Percentiles rank a stretch among this genome's conserved stretches.
Conservation (phyloP, 23 tunicate species). For the Halocynthia aurantium region DNA sequence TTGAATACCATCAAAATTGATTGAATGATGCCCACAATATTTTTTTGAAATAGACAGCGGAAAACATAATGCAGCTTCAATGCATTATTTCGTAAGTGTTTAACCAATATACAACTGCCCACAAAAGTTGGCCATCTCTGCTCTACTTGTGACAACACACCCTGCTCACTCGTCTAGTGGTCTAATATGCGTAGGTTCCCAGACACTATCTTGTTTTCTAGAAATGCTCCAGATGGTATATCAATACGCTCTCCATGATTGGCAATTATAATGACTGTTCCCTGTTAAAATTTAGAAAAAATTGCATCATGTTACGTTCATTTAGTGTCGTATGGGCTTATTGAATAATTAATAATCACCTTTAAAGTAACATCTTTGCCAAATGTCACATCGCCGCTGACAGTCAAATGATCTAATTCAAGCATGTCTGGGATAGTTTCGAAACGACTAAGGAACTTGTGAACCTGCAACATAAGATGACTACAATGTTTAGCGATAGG, state of each 20-base stretch:
- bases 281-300: slow-evolving; percentile 16
- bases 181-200: slow-evolving; percentile 93
- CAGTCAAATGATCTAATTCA: slow-evolving; percentile 91
- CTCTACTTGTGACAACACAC: background rate
- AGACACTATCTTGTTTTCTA: slow-evolving; percentile 96
- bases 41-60: no score
- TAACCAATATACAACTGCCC: no score
- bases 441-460: slow-evolving; percentile 83
- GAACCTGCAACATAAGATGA: slow-evolving; percentile 6
- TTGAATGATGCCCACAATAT: no score
- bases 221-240: slow-evolving; percentile 91
- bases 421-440: slow-evolving; percentile 91
- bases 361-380: slow-evolving; percentile 95
- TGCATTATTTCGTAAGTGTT: no score
- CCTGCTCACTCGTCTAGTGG: slow-evolving; percentile 33
- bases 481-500: no score
- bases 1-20: no score
- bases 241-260: slow-evolving; percentile 98
- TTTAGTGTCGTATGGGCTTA: background rate
- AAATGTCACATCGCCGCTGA: slow-evolving; percentile 96
- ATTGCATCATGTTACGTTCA: background rate
- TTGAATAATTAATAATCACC: slow-evolving; percentile 15
- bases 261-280: slow-evolving; percentile 97
- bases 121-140: background rate
- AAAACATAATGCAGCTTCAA: no score